Conservation (phyloP, 2,797 vertebrate species). For the Squalus acanthias region DNA sequence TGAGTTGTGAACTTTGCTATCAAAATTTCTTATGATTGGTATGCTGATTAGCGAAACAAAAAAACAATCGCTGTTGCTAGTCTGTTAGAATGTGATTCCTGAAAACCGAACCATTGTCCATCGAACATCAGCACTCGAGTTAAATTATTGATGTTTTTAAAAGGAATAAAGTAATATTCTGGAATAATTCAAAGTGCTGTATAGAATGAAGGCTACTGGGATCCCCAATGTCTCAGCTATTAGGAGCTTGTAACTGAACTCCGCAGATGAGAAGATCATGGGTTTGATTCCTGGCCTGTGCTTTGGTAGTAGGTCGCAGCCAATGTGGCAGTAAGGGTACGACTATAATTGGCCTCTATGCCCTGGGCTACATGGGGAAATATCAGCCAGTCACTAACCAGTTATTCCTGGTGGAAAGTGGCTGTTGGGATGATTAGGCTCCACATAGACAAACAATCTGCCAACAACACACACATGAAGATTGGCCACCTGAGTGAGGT, state of each 20-base stretch:
- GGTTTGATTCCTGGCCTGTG: background rate
- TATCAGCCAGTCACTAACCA: background rate
- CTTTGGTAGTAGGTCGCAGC: background rate
- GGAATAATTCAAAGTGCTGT: background rate
- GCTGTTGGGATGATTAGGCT: background rate
- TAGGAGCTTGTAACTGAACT: background rate
- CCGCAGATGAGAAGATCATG: background rate
- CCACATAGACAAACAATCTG: background rate
- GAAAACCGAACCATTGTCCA: background rate
- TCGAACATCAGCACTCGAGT: background rate
- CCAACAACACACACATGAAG: background rate
- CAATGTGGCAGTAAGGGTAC: background rate
- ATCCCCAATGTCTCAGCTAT: background rate
- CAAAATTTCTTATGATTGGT: background rate
- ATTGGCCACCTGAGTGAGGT: background rate
- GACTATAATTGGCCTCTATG: too few relatives aligned
- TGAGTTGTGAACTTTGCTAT: background rate
- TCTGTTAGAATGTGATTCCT: background rate
- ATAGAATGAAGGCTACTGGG: background rate
- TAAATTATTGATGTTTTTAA: background rate
- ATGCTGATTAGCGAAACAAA: background rate
- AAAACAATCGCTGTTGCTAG: background rate
- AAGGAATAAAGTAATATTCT: background rate
- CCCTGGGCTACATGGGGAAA: background rate
- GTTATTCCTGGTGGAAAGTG: background rate